These are phyloP conservation scores for Drosophila leontia DNA, from an alignment of 1,140 invertebrate genomes.

Conservation along the genomic window DNA sequence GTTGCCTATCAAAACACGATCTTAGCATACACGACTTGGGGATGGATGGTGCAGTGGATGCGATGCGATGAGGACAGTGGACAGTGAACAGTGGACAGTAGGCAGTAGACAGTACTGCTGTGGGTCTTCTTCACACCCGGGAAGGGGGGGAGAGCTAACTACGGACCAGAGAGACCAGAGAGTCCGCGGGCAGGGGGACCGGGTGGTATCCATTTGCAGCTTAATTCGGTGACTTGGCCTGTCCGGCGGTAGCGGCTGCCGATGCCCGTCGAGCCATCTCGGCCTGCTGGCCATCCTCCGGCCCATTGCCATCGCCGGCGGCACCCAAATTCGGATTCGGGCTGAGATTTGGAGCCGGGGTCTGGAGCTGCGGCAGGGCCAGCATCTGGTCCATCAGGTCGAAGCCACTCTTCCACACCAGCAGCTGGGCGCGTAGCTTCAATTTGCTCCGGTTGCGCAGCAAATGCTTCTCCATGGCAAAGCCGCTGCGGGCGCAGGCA, in stretches of 20 bases:
- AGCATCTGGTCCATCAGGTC: conserved; percentile 85
- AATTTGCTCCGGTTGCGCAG: conserved; percentile 73
- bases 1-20: conserved; percentile 11
- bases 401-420: conserved; percentile 86
- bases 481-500: conserved; percentile 89
- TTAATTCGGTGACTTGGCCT: conserved; percentile 29
- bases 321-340: not conserved
- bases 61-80: not conserved
- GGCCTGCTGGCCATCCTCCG: conserved; percentile 13
- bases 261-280: conserved; percentile 58
- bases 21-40: conserved; percentile 12
- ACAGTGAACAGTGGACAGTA: conserved; percentile 3
- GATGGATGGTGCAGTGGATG: conserved; percentile 1
- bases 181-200: not conserved
- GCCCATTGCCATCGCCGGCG: not conserved
- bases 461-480: conserved; percentile 79
- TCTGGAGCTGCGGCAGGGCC: conserved; percentile 57
- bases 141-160: not conserved
- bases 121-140: not conserved
- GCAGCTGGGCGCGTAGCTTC: conserved; percentile 83
- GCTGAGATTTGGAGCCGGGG: not conserved
- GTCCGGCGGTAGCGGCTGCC: conserved; percentile 34
- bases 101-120: conserved; percentile 16
- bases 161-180: conserved; percentile 4
- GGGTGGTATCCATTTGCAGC: not conserved